Base-by-base conservation (phyloP, 2,888 invertebrate species). In the Bellardia bayeri region DNA sequence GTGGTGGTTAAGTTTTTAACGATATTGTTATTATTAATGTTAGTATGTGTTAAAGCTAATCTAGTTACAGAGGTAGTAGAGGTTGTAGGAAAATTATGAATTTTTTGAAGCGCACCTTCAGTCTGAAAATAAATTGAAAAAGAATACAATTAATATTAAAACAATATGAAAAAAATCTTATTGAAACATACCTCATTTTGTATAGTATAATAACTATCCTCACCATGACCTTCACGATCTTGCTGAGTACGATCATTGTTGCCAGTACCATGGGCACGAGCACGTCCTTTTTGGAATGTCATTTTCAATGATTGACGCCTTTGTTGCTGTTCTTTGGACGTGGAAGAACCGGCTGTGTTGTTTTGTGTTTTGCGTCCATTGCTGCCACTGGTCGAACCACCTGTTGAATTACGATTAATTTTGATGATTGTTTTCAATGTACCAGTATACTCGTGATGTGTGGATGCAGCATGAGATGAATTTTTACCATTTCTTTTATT, bases 361-460 rank as follows among this genome's bases (percentile, higher is more conserved):
- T 69, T 81, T 75, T 85, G 85, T 7, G 74, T 33, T 74, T 87
- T 89, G 7, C 90, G 88, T 58, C 87, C 91, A 11, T 90, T 90
- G 16, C 84, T 75, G 51, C 89, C 89, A 14, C 88, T 86, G 68
- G 81, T 85, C 30, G 89, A 87, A 13, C 89, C 86, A 45, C 86
- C 85, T 82, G 88, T 82, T 79, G 86, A 88, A 89, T 90, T 91
- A 33, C 96, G 95, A 92, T 96, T 96, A 89, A 97, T 94, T 93
- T 97, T 97, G 90, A 97, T 97, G 90, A 97, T 96, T 90, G 97
- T 97, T 92, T 97, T 97, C 89, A 97, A 92, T 0, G 97, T 97
- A 56, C 97, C 97, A 3, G 97, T 97, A 91, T 96, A 97, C 90
- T 95, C 95, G 51, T 90, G 91, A 71, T 85, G 74, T 84, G 90